A percentile compares a stretch with the other conserved stretches of the same genome.
Conservation (phyloP, 2,113 vertebrate genomes). For the Stigmatopora nigra region DNA sequence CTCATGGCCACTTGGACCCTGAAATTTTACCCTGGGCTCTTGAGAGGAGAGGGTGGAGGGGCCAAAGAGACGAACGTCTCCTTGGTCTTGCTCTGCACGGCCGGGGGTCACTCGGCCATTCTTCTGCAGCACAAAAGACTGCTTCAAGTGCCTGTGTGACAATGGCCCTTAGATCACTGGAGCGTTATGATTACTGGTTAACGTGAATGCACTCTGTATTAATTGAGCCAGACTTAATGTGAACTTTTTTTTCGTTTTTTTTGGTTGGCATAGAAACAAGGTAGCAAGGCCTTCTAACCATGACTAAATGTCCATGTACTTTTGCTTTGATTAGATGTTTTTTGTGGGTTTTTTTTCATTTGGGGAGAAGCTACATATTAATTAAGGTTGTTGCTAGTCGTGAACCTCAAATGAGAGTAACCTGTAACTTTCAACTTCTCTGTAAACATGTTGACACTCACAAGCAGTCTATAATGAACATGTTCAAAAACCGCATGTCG, state of each 20-base stretch:
- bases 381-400: constrained; percentile 16
- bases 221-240: constrained; percentile 73
- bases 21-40: constrained; percentile 64
- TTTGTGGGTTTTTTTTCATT: constrained; percentile 1
- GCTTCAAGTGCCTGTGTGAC: constrained; percentile 72
- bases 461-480: constrained; percentile 41
- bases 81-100: constrained; percentile 59
- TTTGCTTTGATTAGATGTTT: constrained; percentile 9
- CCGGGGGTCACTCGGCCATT: constrained; percentile 67
- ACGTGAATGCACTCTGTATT: constrained; percentile 63
- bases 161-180: constrained; percentile 72
- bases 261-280: constrained; percentile 40
- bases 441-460: constrained; percentile 41
- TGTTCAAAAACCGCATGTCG: constrained; percentile 37
- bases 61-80: constrained; percentile 57
- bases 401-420: constrained; percentile 43
- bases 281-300: constrained; percentile 21
- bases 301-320: constrained; percentile 26
- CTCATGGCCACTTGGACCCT: constrained; percentile 64
- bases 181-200: constrained; percentile 69
- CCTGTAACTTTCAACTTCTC: constrained; percentile 47
- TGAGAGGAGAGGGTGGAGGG: constrained; percentile 45
- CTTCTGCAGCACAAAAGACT: constrained; percentile 71
- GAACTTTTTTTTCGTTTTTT: constrained; percentile 36
- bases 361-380: constrained; percentile 12